Base-by-base conservation (phyloP, 2,888 invertebrate species). In the Cerastis leucographa region DNA sequence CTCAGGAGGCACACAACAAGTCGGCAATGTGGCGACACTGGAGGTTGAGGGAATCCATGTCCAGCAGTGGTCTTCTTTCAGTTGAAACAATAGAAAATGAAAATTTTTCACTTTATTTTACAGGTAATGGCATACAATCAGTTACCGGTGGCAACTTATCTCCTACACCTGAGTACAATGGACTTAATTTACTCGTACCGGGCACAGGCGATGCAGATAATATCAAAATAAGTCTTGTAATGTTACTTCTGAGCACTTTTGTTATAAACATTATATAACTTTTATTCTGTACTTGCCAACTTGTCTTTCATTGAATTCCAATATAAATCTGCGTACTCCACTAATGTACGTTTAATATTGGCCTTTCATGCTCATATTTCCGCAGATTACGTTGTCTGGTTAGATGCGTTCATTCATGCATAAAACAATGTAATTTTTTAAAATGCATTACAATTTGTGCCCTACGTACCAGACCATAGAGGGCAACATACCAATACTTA, bases 131-230 rank as follows among this genome's bases (percentile, higher is more conserved):
- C 49, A 92, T 96, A 73, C 92, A 96, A 77, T 90, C 94, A 0
- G 89, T 96, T 29, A 91, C 91, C 1, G 96, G 96, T 59, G 94
- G 94, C n/a, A 91, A 82, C 62, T 88, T 96, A 61, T 93, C 93
- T 6, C 94, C 96, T 2, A 89, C 88, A 54, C 94, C 94, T 7
- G 80, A 87, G 64, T 92, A 92, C 74, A 92, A 91, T 75, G 96
- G 97, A 49, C 85, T 89, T 29, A 97, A 97, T 85, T 89, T 96
- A 77, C 92, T 97, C 0, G 97, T 97, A 11, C 96, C 96, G 5
- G 97, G 97, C 9, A 96, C 96, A 49, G 93, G 93, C 29, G 79
- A 72, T 40, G 89, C 86, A 25, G 61, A 54, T 78, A 68, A 51
- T 56, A n/a, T 83, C 11, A 79, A 85, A 71, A 79, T 88, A 71